Conservation (phyloP, 2,888 invertebrate genomes). For the Chirona hameri region DNA sequence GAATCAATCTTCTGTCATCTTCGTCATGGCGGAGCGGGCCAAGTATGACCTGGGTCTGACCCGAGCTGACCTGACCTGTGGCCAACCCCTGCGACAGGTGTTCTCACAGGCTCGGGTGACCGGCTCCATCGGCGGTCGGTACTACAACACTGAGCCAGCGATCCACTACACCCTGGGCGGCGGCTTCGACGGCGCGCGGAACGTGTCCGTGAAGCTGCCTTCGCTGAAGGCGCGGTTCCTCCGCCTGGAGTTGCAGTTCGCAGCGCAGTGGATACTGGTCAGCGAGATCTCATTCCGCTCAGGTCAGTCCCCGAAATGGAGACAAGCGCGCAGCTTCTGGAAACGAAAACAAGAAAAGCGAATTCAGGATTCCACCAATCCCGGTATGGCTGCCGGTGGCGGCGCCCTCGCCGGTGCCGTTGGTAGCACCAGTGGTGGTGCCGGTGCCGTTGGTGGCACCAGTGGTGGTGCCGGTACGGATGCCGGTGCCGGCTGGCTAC, state of each 20-base stretch:
- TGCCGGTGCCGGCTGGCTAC: background rate
- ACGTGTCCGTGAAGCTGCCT: slow-evolving; percentile 75
- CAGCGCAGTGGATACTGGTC: slow-evolving; percentile 80
- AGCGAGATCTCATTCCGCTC: slow-evolving; percentile 86
- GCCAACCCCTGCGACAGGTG: slow-evolving; percentile 57
- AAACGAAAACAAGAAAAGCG: too few relatives aligned
- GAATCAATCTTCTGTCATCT: too few relatives aligned
- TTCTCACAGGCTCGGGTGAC: slow-evolving; percentile 74
- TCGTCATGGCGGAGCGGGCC: too few relatives aligned
- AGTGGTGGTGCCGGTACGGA: too few relatives aligned
- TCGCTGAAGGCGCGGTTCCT: slow-evolving; percentile 77
- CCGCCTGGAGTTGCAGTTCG: slow-evolving; percentile 70
- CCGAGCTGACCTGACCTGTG: too few relatives aligned
- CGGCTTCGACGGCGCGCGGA: slow-evolving; percentile 73
- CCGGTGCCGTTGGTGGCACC: too few relatives aligned
- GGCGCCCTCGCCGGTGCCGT: too few relatives aligned
- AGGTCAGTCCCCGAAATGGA: slow-evolving; percentile 33
- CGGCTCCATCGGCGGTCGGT: slow-evolving; percentile 76
- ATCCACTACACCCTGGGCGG: slow-evolving; percentile 69
- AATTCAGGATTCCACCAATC: too few relatives aligned
- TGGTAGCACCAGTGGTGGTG: too few relatives aligned
- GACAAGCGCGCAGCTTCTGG: too few relatives aligned
- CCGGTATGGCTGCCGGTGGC: too few relatives aligned
- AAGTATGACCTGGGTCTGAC: too few relatives aligned
- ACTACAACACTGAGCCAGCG: slow-evolving; percentile 72